Evolutionary conservation across 2,113 vertebrate genomes (phyloP).

Genomic region (Siniperca chuatsi): DNA sequence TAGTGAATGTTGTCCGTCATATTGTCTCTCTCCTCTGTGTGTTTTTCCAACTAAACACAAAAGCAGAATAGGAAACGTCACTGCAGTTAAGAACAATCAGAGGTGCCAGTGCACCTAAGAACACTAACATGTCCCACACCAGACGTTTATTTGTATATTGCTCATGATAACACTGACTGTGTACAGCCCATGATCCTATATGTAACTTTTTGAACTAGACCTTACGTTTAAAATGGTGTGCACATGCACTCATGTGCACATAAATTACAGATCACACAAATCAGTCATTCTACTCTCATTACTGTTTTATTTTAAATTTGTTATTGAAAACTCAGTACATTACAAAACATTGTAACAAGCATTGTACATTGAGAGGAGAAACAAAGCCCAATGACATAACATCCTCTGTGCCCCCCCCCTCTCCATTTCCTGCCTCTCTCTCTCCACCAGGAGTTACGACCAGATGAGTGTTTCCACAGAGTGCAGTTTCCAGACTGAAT

Average conservation of each 20-base stretch:
- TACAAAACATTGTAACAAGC: background rate
- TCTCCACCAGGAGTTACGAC: constrained; percentile 75
- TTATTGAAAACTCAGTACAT: background rate
- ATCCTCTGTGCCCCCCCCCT: constrained; percentile 42
- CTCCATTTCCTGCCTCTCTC: constrained; percentile 70
- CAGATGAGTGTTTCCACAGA: constrained; percentile 80
- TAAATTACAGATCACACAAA: background rate
- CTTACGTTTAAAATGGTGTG: background rate
- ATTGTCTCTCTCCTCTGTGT: constrained; percentile 1
- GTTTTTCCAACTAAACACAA: background rate
- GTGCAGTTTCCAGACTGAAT: constrained; percentile 65
- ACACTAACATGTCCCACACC: background rate
- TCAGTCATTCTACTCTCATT: background rate
- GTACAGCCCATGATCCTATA: background rate
- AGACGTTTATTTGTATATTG: background rate
- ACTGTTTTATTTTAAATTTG: background rate
- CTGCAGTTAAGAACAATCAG: constrained; percentile 14
- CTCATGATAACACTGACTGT: background rate
- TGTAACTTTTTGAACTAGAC: background rate
- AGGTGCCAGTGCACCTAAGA: background rate
- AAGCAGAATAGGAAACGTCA: background rate
- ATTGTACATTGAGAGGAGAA: constrained; percentile 27
- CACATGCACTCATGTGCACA: background rate
- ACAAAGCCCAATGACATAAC: constrained; percentile 68
- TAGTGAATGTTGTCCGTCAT: constrained; percentile 20